Conservation (phyloP, 1,140 invertebrate species). For the Drosophila navojoa region DNA sequence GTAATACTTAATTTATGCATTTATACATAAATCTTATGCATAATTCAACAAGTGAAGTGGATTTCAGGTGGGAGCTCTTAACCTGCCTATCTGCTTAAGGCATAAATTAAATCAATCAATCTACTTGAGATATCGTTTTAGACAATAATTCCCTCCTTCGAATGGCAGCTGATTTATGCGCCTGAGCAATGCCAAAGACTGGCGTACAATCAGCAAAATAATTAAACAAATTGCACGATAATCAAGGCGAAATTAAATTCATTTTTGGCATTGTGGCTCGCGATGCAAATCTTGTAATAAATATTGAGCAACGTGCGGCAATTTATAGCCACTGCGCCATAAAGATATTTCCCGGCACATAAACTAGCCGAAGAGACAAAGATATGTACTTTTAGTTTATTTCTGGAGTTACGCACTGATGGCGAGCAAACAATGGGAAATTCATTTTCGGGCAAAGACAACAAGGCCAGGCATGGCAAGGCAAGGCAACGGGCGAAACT, state of each 20-base stretch:
- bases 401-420: slow-evolving; percentile 33
- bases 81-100: too few species aligned
- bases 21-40: too few species aligned
- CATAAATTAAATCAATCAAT: too few species aligned
- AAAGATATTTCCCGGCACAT: slow-evolving; percentile 7
- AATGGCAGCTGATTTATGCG: slow-evolving; percentile 3
- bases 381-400: background rate
- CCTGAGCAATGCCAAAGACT: background rate
- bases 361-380: background rate
- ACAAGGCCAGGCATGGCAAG: too few species aligned
- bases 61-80: too few species aligned
- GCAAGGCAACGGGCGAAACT: slow-evolving; percentile 42
- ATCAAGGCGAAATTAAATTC: slow-evolving; percentile 31
- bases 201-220: slow-evolving; percentile 28
- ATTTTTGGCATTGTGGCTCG: slow-evolving; percentile 6
- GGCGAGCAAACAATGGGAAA: slow-evolving; percentile 46
- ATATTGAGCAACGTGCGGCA: slow-evolving; percentile 1
- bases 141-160: background rate
- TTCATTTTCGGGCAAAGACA: too few species aligned
- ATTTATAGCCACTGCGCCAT: background rate
- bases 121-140: too few species aligned
- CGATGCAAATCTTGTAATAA: slow-evolving; percentile 23
- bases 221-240: slow-evolving; percentile 42
- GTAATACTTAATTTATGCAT: too few species aligned
- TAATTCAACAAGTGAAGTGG: too few species aligned